Percentiles rank a stretch among this genome's conserved stretches.
Evolutionary conservation across 2,113 vertebrate species (phyloP).

Genomic region (Ictalurus punctatus): DNA sequence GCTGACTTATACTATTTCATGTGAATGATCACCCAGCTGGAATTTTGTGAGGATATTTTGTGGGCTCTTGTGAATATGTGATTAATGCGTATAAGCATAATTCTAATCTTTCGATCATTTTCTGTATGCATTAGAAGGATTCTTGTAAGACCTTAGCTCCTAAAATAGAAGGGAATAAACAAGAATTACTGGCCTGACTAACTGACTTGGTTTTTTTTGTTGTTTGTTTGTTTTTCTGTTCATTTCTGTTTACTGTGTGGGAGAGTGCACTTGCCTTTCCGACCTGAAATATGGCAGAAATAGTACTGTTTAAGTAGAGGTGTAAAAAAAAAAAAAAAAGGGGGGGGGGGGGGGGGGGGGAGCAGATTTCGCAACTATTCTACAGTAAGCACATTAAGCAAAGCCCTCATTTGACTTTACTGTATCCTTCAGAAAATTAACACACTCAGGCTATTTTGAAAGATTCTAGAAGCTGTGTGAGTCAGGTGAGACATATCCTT

Average conservation of each 20-base stretch:
- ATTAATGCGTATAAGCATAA: constrained; percentile 38
- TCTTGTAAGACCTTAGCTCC: not conserved
- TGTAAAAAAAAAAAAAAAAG: not conserved
- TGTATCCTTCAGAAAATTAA: not conserved
- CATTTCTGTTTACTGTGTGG: constrained; percentile 2
- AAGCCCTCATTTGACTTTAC: not conserved
- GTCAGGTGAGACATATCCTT: no score
- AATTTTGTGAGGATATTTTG: not conserved
- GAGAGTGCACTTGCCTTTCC: not conserved
- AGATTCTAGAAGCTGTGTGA: not conserved
- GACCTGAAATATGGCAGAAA: constrained; percentile 10
- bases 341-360: no score
- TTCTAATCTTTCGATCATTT: constrained; percentile 31
- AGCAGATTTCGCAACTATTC: not conserved
- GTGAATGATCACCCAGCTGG: not conserved
- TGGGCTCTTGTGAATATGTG: constrained; percentile 38
- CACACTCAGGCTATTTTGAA: not conserved
- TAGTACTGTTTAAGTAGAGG: constrained; percentile 4
- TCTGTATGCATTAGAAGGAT: constrained; percentile 11
- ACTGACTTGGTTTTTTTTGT: not conserved
- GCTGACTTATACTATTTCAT: not conserved
- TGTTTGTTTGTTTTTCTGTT: not conserved
- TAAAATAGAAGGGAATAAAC: constrained; percentile 4
- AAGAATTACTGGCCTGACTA: not conserved
- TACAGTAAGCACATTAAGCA: not conserved